Conservation (phyloP, 2,888 invertebrate genomes). For the Drosophila macrospina region DNA sequence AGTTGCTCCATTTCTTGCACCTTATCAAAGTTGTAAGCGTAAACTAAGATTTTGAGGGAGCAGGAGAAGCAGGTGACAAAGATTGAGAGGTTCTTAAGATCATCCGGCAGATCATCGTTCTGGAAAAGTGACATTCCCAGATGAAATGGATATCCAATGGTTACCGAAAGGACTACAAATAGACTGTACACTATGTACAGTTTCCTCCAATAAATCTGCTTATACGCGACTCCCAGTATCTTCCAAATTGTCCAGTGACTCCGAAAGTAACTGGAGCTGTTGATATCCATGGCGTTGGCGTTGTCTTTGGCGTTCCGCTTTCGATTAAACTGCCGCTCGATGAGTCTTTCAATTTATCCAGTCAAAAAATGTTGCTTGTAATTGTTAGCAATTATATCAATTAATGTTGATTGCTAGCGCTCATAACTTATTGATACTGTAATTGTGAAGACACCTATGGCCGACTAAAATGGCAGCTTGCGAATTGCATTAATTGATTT, state of each 20-base stretch:
- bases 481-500: background rate
- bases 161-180: background rate
- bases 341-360: background rate
- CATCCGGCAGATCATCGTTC: background rate
- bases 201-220: background rate
- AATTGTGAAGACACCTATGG: background rate
- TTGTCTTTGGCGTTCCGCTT: too few species aligned
- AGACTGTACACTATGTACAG: background rate
- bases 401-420: background rate
- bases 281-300: background rate
- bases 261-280: background rate
- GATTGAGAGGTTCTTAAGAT: background rate
- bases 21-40: background rate
- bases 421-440: background rate
- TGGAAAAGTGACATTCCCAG: background rate
- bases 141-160: background rate
- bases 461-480: background rate
- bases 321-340: background rate
- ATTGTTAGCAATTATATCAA: constrained; percentile 5
- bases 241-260: background rate
- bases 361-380: background rate
- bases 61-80: background rate
- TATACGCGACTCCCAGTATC: background rate
- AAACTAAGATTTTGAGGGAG: background rate
- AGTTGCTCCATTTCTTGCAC: background rate